phyloP scores from a whole-genome alignment of 2,797 vertebrate genomes.

The Dipus sagitta region DNA sequence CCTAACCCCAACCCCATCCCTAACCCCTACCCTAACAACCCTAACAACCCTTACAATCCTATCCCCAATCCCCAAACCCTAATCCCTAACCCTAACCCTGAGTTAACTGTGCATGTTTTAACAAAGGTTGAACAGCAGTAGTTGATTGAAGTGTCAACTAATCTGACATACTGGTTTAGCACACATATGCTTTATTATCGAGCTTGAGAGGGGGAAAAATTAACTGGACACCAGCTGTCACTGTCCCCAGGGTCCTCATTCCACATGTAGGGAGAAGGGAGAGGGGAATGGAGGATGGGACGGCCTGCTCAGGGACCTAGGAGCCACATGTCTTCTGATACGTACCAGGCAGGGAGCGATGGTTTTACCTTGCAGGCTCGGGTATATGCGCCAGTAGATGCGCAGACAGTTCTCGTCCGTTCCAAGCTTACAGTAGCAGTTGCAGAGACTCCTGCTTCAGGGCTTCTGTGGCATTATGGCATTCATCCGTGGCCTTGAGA shows the following conservation, averaged over 20 bases:
- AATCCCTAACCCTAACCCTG: no score
- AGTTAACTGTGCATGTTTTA: slow-evolving; percentile 39
- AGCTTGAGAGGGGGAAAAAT: neutral
- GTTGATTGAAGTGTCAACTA: slow-evolving; percentile 63
- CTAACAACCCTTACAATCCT: no score
- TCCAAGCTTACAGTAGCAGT: slow-evolving; percentile 97
- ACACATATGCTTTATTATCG: slow-evolving; percentile 62
- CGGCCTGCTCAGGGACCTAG: slow-evolving; percentile 9
- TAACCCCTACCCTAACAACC: no score
- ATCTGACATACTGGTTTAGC: slow-evolving; percentile 64
- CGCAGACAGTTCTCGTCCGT: slow-evolving; percentile 99
- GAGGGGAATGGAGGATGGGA: slow-evolving; percentile 61
- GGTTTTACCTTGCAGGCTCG: slow-evolving; percentile 96
- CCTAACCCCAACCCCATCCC: no score
- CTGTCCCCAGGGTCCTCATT: slow-evolving; percentile 77
- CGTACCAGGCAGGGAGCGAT: fast-evolving
- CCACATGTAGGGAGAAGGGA: slow-evolving; percentile 80
- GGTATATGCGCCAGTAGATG: slow-evolving; percentile 99
- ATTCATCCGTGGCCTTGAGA: slow-evolving; percentile 98
- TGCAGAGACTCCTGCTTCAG: slow-evolving; percentile 97
- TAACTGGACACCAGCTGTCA: slow-evolving; percentile 76
- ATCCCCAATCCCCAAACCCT: no score
- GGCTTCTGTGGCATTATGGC: slow-evolving; percentile 95
- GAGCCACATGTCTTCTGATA: neutral
- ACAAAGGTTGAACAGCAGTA: slow-evolving; percentile 61